Conservation (phyloP, 2,797 vertebrate genomes). For the Tragelaphus eurycerus region DNA sequence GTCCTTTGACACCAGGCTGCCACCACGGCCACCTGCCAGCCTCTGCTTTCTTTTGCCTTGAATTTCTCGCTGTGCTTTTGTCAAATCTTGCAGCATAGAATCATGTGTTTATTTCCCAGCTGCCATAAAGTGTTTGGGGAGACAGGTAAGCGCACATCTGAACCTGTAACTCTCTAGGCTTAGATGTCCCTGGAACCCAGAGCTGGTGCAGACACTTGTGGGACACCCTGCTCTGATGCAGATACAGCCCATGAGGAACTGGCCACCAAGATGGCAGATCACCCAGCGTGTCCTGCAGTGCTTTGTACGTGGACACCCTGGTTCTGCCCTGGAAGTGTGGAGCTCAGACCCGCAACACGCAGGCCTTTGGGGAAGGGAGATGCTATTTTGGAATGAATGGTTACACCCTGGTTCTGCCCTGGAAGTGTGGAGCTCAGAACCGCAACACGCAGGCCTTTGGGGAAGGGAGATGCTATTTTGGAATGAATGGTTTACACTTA, state of each 20-base stretch:
- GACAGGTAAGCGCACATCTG: background rate
- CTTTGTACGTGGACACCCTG: background rate
- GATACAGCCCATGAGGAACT: background rate
- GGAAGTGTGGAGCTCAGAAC: background rate
- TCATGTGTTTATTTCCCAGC: background rate
- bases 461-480: background rate
- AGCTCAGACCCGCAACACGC: fast-evolving
- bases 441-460: background rate
- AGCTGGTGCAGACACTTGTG: background rate
- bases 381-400: background rate
- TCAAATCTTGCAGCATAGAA: background rate
- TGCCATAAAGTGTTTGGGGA: background rate
- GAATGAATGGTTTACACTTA: background rate
- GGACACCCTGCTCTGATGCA: background rate
- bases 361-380: background rate
- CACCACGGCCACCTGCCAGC: background rate
- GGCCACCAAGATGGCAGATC: background rate
- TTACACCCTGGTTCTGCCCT: background rate
- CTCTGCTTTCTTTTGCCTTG: background rate
- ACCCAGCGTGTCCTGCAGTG: background rate
- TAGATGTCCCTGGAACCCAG: background rate
- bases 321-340: too few relatives aligned
- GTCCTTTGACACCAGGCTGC: background rate
- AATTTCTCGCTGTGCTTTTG: background rate
- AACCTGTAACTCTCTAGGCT: background rate